Base-by-base conservation (phyloP, 2,797 vertebrate species). In the Hoplostethus atlanticus region DNA sequence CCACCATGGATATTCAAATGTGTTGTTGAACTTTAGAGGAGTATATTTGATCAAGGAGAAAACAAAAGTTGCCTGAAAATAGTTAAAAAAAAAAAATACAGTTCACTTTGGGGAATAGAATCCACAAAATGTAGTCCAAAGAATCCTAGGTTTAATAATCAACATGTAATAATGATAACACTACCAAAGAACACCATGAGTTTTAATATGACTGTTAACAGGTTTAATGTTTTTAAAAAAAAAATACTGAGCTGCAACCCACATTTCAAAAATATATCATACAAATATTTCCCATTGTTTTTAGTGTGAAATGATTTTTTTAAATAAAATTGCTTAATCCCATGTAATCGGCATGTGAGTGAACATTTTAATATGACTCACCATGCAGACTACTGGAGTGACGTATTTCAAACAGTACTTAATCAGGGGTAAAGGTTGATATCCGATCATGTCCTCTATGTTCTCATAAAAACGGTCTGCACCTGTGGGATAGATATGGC, bases 391-490 rank as follows among this genome's bases (percentile, higher is more conserved):
- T 0, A 93, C 44, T 76, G 94, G 95, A 68, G 94, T 95, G 61
- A 94, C 40, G 63, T 93, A 95, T 82, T 94, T 94, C 83, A 94
- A 87, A 76, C 92, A 94, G 72, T 94, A 89, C 60, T 94, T 95
- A 11, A 95, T 93, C 36, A 93, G 3, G 8, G 90, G 36, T 0
- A 82, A 59, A 34, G 95, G 95, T 61, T 52, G 89, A 84, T 95
- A 95, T 54, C 95, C 94, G 40, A 95, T 95, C 95, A 96, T 96
- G 82, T 95, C 94, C 54, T 92, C 91, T 1, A 96, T 84, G 79
- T 91, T 95, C 30, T 89, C 87, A 79, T 94, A 94, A 64, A 94
- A 89, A 42, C 84, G 92, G 64, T 95, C 90, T 62, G 83, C 90
- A 64, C 94, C 95, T 96, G 77, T 57, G 42, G 83, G 25, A 47